phyloP scores from a whole-genome alignment of 2,113 vertebrate species.

The Eubucco bourcierii region DNA sequence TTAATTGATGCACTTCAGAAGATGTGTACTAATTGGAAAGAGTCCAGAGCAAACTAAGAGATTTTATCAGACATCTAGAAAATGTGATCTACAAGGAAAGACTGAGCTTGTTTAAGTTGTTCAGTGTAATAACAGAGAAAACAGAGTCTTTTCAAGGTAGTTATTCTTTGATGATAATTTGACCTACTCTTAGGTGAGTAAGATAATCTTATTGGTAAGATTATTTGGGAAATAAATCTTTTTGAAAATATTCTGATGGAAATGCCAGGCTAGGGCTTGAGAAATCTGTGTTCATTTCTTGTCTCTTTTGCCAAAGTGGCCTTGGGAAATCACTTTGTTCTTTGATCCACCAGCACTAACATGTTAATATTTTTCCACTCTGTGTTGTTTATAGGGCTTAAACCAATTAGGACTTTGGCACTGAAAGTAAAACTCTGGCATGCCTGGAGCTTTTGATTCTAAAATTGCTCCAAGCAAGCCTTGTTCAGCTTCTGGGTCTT shows the following conservation, averaged over 20 bases:
- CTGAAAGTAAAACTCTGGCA: neutral
- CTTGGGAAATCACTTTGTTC: constrained; percentile 13
- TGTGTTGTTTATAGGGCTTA: constrained; percentile 35
- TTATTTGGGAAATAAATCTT: constrained; percentile 1
- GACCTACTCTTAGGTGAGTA: neutral
- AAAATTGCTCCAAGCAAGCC: constrained; percentile 2
- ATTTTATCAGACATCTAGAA: constrained; percentile 44
- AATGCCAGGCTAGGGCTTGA: neutral
- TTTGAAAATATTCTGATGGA: neutral
- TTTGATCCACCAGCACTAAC: constrained; percentile 2
- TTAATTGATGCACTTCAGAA: constrained; percentile 59
- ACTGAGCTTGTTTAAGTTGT: neutral
- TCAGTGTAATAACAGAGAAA: neutral
- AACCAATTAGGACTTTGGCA: constrained; percentile 55
- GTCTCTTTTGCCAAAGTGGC: neutral
- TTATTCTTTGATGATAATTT: constrained; percentile 3
- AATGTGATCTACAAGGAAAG: neutral
- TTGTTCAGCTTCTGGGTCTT: neutral
- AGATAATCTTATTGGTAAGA: neutral
- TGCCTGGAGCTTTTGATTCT: neutral
- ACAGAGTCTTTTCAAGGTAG: neutral
- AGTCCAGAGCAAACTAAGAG: constrained; percentile 30
- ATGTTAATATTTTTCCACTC: constrained; percentile 54
- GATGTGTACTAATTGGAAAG: constrained; percentile 16
- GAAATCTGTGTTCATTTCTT: neutral